phyloP scores from a whole-genome alignment of 2,113 vertebrate genomes.

The Carlito syrichta region DNA sequence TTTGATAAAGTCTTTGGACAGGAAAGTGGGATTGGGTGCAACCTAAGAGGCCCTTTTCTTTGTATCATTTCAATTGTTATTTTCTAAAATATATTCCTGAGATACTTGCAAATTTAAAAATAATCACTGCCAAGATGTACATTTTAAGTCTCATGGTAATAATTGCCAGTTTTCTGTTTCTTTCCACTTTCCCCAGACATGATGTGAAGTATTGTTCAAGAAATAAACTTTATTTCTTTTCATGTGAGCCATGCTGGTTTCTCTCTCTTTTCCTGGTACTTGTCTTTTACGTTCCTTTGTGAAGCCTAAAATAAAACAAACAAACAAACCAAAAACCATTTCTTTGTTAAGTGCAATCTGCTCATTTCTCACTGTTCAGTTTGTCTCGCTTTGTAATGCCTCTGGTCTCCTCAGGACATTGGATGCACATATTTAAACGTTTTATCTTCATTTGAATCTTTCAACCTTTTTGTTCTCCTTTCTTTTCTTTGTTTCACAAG shows the following conservation, averaged over 20 bases:
- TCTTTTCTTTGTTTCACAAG: constrained; percentile 1
- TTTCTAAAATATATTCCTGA: not conserved
- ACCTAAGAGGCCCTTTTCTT: not conserved
- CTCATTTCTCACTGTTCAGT: not conserved
- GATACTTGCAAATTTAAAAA: constrained; percentile 1
- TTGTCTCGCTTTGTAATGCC: constrained; percentile 37
- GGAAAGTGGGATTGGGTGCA: not conserved
- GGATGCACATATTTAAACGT: constrained; percentile 32
- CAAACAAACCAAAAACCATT: not conserved
- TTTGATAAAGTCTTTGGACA: not conserved
- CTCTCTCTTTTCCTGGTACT: constrained; percentile 28
- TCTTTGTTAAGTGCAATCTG: constrained; percentile 14
- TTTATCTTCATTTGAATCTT: constrained; percentile 33
- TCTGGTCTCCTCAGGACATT: not conserved
- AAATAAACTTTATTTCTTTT: constrained; percentile 31
- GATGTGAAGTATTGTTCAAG: not conserved
- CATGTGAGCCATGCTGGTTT: not conserved
- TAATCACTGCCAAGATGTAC: not conserved
- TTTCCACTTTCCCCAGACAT: not conserved
- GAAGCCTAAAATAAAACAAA: constrained; percentile 41
- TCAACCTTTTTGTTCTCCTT: constrained; percentile 45
- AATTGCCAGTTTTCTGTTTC: not conserved
- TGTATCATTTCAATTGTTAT: not conserved
- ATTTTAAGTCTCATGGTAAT: constrained; percentile 5
- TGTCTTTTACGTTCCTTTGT: constrained; percentile 42